These are phyloP conservation scores for Aphodius sticticus DNA, from an alignment of 2,888 invertebrate species.

Conservation along the genomic window DNA sequence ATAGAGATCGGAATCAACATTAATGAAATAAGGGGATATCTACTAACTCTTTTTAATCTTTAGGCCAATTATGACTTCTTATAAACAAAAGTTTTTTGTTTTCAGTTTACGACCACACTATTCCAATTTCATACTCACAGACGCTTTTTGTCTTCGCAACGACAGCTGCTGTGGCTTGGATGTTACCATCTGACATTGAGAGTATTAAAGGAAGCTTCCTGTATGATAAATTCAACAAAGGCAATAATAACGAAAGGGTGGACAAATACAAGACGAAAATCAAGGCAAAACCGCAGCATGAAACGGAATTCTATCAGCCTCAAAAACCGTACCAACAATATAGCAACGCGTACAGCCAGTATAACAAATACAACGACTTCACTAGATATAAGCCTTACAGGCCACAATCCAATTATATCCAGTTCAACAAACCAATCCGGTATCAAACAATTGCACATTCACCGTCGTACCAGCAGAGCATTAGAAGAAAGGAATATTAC, in stretches of 20 bases:
- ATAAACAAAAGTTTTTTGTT: neutral
- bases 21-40: no score
- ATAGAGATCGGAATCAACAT: no score
- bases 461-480: conserved; percentile 29
- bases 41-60: no score
- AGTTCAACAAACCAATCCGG: conserved; percentile 24
- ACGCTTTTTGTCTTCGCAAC: conserved; percentile 73
- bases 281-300: conserved; percentile 8
- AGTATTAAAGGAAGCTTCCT: neutral
- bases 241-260: conserved; percentile 10
- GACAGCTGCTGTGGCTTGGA: conserved; percentile 81
- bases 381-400: conserved; percentile 8
- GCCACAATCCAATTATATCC: conserved; percentile 20
- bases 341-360: neutral
- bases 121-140: conserved; percentile 63
- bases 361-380: neutral
- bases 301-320: conserved; percentile 15
- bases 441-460: conserved; percentile 27
- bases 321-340: conserved; percentile 11
- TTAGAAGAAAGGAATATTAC: conserved; percentile 26
- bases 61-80: no score
- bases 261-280: conserved; percentile 24
- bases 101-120: conserved; percentile 71
- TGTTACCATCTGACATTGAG: conserved; percentile 67
- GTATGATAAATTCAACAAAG: conserved; percentile 13